These are phyloP conservation scores for Slavum lentiscoides DNA, from an alignment of 2,888 invertebrate species.

Conservation along the genomic window DNA sequence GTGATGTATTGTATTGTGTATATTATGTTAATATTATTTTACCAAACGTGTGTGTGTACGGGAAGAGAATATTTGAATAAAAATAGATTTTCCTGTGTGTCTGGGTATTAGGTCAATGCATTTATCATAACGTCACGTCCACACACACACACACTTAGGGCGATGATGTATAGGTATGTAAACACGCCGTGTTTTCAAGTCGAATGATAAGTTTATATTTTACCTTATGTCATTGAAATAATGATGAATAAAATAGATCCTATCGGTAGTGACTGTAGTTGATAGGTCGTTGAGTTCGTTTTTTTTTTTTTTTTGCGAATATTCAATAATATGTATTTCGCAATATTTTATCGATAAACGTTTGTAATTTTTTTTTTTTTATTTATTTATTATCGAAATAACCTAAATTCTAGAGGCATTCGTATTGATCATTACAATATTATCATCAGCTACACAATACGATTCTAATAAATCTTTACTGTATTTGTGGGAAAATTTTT, in stretches of 20 bases:
- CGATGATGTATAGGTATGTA: not conserved
- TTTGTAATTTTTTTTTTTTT: too few relatives aligned
- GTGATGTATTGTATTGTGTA: too few relatives aligned
- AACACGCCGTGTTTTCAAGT: too few relatives aligned
- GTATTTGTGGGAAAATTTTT: too few relatives aligned
- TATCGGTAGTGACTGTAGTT: too few relatives aligned
- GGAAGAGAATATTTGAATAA: not conserved
- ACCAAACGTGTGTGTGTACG: too few relatives aligned
- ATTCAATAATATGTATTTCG: too few relatives aligned
- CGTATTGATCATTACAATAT: too few relatives aligned
- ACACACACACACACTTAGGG: too few relatives aligned
- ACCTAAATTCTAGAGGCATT: not conserved
- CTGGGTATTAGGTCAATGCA: not conserved
- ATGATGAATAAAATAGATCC: not conserved
- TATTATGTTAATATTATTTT: too few relatives aligned
- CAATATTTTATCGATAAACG: not conserved
- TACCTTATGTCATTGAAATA: not conserved
- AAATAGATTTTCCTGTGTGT: not conserved
- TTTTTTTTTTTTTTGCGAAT: not conserved
- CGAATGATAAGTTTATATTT: not conserved
- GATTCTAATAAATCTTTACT: too few relatives aligned
- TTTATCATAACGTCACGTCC: not conserved
- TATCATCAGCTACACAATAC: too few relatives aligned
- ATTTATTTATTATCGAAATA: not conserved
- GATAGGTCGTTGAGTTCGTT: conserved; percentile 5